These are phyloP conservation scores for Microcebus jonahi DNA, from an alignment of 2,113 vertebrate genomes.

Conservation along the genomic window DNA sequence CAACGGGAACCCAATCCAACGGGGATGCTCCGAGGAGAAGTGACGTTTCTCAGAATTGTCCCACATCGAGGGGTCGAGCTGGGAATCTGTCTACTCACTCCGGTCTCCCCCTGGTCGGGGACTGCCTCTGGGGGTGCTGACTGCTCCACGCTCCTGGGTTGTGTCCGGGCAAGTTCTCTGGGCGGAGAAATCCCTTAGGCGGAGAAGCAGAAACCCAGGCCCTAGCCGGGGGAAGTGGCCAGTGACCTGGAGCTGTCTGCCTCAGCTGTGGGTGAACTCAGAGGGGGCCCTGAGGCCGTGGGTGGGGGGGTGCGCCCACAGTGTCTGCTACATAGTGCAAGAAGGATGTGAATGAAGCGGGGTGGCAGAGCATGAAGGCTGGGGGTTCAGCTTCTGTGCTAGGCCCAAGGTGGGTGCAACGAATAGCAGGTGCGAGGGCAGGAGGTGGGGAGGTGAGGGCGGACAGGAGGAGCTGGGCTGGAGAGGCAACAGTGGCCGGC, in stretches of 20 bases:
- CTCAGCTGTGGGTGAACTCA: not conserved
- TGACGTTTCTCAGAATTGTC: not conserved
- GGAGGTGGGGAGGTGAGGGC: not conserved
- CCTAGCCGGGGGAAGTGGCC: not conserved
- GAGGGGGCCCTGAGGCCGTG: not conserved
- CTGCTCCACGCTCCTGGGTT: not conserved
- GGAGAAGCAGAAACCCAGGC: not conserved
- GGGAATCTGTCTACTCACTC: not conserved
- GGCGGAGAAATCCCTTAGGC: not conserved
- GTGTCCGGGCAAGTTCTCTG: no score
- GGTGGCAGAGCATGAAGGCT: not conserved
- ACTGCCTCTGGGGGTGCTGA: no score
- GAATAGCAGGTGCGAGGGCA: no score
- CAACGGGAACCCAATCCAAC: not conserved
- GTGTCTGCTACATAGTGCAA: not conserved
- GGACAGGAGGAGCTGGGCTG: no score
- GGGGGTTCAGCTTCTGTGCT: no score
- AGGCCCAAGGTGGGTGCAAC: no score
- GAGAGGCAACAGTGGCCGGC: not conserved
- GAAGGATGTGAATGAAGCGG: not conserved
- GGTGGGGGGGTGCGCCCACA: not conserved
- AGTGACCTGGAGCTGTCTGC: not conserved
- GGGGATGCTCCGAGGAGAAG: not conserved
- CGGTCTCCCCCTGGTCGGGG: not conserved
- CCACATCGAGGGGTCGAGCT: not conserved